Base-by-base conservation (phyloP, 2,113 vertebrate species). In the Platichthys stellatus region DNA sequence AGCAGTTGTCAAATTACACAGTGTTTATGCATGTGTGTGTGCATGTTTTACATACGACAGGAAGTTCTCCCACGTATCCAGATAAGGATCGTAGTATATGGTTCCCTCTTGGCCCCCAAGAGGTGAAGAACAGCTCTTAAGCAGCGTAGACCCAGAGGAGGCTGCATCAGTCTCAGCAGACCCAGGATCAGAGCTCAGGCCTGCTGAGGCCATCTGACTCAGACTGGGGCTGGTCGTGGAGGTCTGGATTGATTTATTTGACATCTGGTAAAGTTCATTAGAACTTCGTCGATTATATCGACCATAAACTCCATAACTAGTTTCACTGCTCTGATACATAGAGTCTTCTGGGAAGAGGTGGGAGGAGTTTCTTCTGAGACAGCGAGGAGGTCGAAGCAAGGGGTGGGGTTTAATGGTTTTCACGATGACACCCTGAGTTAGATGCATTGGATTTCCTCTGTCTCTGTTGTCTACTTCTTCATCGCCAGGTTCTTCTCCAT, bases 1-100 rank as follows among this genome's bases (percentile, higher is more conserved):
- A 51, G 47, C 17, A 53, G 51, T 7, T 54, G 45, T 54, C 51
- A 54, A 21, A 54, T 54, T 7, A 54, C 18, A 20, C 49, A 20
- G 64, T 63, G 62, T 38, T 5, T 63, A 47, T 74, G 28, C 66
- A 43, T n/a, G 20, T n/a, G 51, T 10, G 51, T 54, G 51, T 54
- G 51, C 31, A 31, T 31, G 31, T 54, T 0, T 54, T 40, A 97
- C 97, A 94, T 97, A 98, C 96, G 88, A 95, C 79, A 97, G 91
- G 81, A 94, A 93, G 90, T 94, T 85, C 57, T 92, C 97, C 96
- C 95, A 97, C 71, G 94, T 73, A 0, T 93, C 76, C 85, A 93
- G 84, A 62, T 86, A 88, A 47, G 92, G 92, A 49, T 91, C 83
- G 43, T 92, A 92, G 76, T 89, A 87, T 9, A 77, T 90, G 26